Percentiles rank a stretch among this genome's conserved stretches.
Conservation (phyloP, 2,888 invertebrate genomes). For the Sisyra nigra region DNA sequence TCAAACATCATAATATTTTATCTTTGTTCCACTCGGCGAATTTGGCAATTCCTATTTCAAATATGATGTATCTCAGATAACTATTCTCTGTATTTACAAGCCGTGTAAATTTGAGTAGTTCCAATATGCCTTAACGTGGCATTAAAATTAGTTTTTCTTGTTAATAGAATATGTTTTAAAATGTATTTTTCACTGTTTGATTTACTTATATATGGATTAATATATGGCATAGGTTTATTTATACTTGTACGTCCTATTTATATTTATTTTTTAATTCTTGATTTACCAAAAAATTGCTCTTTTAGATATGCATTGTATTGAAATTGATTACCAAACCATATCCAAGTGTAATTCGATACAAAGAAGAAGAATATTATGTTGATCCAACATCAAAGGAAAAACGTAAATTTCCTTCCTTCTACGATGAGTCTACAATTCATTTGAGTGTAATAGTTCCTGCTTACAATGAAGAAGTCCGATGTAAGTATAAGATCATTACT, state of each 20-base stretch:
- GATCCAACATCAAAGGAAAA: constrained; percentile 39
- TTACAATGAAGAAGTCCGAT: constrained; percentile 84
- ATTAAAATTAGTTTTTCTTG: not conserved
- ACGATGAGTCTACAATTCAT: constrained; percentile 50
- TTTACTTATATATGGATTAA: not conserved
- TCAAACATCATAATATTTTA: too few relatives aligned
- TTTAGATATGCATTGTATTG: constrained; percentile 43
- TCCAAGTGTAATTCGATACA: constrained; percentile 46
- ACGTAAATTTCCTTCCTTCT: constrained; percentile 53
- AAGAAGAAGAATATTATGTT: constrained; percentile 59
- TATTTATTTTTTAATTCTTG: not conserved
- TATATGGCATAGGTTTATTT: not conserved
- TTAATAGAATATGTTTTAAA: not conserved
- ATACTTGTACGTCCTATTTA: not conserved
- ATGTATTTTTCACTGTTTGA: not conserved
- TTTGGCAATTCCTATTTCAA: too few relatives aligned
- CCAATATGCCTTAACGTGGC: constrained; percentile 1
- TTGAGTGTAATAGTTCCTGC: constrained; percentile 92
- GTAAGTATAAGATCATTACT: constrained; percentile 37
- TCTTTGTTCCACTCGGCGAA: too few relatives aligned
- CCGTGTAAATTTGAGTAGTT: too few relatives aligned
- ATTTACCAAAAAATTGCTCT: constrained; percentile 12
- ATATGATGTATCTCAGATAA: too few relatives aligned
- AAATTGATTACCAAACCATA: constrained; percentile 46
- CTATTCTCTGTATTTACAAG: too few relatives aligned